Percentiles rank a stretch among this genome's conserved stretches.
These are phyloP conservation scores for Mesorhabditis belari DNA, from an alignment of 2,888 invertebrate species.

Conservation along the genomic window DNA sequence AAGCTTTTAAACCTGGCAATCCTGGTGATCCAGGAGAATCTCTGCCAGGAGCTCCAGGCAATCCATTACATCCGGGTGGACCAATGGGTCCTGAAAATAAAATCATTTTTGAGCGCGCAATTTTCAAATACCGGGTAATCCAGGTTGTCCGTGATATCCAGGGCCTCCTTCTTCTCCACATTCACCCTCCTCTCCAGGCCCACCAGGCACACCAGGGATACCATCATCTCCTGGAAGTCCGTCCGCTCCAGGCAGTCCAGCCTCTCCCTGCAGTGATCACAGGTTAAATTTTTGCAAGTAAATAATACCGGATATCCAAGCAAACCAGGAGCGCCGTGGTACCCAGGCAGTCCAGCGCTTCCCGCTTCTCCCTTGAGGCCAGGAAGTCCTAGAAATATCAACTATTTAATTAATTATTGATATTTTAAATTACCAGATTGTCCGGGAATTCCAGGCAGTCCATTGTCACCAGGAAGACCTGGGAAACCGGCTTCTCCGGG, in stretches of 20 bases:
- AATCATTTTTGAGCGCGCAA: not conserved
- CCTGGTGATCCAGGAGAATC: conserved; percentile 32
- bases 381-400: conserved; percentile 6
- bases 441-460: conserved; percentile 30
- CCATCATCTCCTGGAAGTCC: conserved; percentile 34
- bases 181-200: conserved; percentile 37
- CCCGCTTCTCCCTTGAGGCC: conserved; percentile 38
- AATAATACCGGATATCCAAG: conserved; percentile 13
- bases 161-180: conserved; percentile 39
- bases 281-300: not conserved
- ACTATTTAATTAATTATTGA: not conserved
- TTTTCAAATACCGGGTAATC: conserved; percentile 25
- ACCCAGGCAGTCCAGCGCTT: conserved; percentile 30
- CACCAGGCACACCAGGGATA: conserved; percentile 19
- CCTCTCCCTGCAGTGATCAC: conserved; percentile 2
- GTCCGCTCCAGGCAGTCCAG: conserved; percentile 26
- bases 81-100: conserved; percentile 13
- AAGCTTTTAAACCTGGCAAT: conserved; percentile 2
- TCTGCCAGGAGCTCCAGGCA: conserved; percentile 50
- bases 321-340: conserved; percentile 37
- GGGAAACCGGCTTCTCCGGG: conserved; percentile 1
- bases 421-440: conserved; percentile 17
- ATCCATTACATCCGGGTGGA: conserved; percentile 42
- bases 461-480: conserved; percentile 20
- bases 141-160: conserved; percentile 32